Conservation (phyloP, 2,888 invertebrate species). For the Autographa gamma region DNA sequence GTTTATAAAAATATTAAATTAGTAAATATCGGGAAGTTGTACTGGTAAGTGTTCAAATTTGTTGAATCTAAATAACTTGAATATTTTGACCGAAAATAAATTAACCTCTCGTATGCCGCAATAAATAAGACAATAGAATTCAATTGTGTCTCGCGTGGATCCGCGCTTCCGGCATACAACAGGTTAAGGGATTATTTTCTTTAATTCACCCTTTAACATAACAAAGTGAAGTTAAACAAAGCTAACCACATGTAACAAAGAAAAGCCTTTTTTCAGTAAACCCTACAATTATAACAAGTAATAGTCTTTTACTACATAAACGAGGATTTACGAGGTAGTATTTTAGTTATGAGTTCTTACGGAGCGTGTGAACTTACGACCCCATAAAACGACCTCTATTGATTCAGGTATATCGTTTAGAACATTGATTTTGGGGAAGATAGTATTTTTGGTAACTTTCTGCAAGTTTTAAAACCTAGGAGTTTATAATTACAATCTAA, state of each 20-base stretch:
- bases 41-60: no score
- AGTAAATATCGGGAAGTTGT: no score
- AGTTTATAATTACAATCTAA: no score
- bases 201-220: neutral
- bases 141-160: no score
- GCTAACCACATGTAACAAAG: neutral
- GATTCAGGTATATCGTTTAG: neutral
- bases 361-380: neutral
- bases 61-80: no score
- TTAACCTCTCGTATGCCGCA: no score
- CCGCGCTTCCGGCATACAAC: no score
- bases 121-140: no score
- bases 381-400: neutral
- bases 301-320: neutral
- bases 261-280: neutral
- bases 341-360: conserved; percentile 6
- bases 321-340: neutral
- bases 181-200: neutral
- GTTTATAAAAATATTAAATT: no score
- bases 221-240: neutral
- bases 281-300: neutral
- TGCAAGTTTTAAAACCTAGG: no score
- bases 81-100: no score
- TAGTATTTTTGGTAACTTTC: neutral
- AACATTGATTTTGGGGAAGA: neutral